Evolutionary conservation across 2,888 invertebrate genomes (phyloP), one percentile per base, ranked within the genome.

Genomic region (Penaeus monodon): DNA sequence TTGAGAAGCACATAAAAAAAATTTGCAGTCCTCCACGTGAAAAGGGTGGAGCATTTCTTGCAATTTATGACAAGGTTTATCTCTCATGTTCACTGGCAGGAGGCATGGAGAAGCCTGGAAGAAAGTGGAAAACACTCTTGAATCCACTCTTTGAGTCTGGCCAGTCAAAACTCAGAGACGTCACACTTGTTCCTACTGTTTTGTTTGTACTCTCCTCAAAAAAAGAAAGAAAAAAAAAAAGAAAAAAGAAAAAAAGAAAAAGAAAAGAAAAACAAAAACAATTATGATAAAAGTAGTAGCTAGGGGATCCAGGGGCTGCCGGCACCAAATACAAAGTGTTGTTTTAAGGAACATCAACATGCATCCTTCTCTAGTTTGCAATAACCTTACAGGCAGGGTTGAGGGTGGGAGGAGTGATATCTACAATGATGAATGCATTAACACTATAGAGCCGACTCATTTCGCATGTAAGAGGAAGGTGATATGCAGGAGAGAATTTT

Each of bases 41-140:
- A 57, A 57, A 57, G 17, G 57, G 57, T 57, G 57, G 57, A 57
- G 57, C 57, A 57, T 57, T 57, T 57, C 57, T 57, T 57, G 57
- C 68, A 29, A 68, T 29, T n/a, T 29, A 29, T n/a, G 68, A n/a
- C 77, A 57, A 57, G 63, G 57, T n/a, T 57, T 44, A 76, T 77
- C 77, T 77, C 77, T 49, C 77, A 77, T 76, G 76, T 77, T 63
- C 77, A 57, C 80, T 74, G 73, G 64, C 85, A 74, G 63, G 85
- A 80, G 85, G 85, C 80, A 74, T 80, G 84, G 80, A 80, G 85
- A 85, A 73, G 85, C 85, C 85, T 80, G 85, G 85, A 85, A 85
- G 85, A 85, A 79, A 79, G 80, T 80, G 85, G 80, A 80, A 73
- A 82, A 85, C 68, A 44, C 65, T 64, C 80, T 74, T 73, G 70